Evolutionary conservation across 2,113 vertebrate genomes (phyloP).

Genomic region (Oxyruncus cristatus): DNA sequence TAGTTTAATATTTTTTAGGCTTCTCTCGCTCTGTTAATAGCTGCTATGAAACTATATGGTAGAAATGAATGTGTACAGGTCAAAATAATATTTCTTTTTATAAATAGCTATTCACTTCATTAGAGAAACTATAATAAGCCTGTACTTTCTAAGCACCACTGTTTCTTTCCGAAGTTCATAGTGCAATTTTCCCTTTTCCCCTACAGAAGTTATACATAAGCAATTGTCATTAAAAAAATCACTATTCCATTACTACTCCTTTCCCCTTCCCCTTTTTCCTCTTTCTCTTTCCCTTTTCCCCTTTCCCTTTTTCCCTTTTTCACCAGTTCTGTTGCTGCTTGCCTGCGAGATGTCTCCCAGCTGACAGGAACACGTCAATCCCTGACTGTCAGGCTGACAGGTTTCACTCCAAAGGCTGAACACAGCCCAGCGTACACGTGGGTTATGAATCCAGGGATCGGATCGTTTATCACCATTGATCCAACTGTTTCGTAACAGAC

Average conservation of each 20-base stretch:
- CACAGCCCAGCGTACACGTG: not conserved
- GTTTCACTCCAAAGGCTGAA: not conserved
- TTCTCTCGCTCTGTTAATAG: conserved; percentile 30
- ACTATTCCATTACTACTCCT: conserved; percentile 23
- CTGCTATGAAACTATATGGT: not conserved
- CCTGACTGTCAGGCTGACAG: not conserved
- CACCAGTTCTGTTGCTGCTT: not conserved
- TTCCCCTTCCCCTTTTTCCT: not conserved
- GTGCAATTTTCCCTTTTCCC: conserved; percentile 73
- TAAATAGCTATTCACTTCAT: conserved; percentile 63
- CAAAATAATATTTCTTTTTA: conserved; percentile 53
- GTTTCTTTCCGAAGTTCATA: conserved; percentile 64
- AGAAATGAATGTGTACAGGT: conserved; percentile 30
- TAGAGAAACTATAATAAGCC: conserved; percentile 48
- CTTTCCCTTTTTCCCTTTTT: not conserved
- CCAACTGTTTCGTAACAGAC: not conserved
- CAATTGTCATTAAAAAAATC: not conserved
- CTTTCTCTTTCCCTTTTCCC: not conserved
- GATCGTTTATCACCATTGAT: not conserved
- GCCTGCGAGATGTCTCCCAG: not conserved
- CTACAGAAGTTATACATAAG: conserved; percentile 44
- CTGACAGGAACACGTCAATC: not conserved
- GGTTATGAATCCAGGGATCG: not conserved
- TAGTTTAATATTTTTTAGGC: not conserved
- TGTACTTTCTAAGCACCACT: conserved; percentile 62